A percentile compares a stretch with the other conserved stretches of the same genome.
phyloP scores from a whole-genome alignment of 2,888 invertebrate genomes.

The Clitarchus hookeri region DNA sequence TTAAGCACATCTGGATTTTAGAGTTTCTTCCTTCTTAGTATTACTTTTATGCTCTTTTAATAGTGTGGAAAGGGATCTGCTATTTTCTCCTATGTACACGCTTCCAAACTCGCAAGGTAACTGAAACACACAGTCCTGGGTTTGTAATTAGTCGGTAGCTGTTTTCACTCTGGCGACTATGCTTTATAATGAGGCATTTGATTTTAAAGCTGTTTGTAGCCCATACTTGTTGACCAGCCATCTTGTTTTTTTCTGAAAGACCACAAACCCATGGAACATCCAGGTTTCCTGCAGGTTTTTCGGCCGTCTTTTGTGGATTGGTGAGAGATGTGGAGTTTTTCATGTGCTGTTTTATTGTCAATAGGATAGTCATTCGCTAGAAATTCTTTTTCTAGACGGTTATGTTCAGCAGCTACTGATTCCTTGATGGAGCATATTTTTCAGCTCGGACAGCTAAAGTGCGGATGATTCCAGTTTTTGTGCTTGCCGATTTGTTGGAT shows the following conservation, averaged over 20 bases:
- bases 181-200: background rate
- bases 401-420: background rate
- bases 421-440: background rate
- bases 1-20: background rate
- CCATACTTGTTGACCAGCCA: background rate
- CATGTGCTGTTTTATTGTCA: background rate
- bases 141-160: background rate
- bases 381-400: background rate
- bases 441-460: background rate
- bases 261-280: background rate
- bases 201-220: too few species aligned
- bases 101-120: too few species aligned
- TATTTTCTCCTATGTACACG: background rate
- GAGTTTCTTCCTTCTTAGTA: background rate
- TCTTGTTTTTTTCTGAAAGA: background rate
- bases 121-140: background rate
- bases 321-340: background rate
- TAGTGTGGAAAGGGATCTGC: background rate
- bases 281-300: background rate
- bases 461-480: background rate
- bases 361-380: background rate
- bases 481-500: background rate
- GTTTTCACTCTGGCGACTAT: background rate
- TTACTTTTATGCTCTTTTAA: background rate
- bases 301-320: background rate